Conservation (phyloP, 2,113 vertebrate species). For the Dinomys branickii region DNA sequence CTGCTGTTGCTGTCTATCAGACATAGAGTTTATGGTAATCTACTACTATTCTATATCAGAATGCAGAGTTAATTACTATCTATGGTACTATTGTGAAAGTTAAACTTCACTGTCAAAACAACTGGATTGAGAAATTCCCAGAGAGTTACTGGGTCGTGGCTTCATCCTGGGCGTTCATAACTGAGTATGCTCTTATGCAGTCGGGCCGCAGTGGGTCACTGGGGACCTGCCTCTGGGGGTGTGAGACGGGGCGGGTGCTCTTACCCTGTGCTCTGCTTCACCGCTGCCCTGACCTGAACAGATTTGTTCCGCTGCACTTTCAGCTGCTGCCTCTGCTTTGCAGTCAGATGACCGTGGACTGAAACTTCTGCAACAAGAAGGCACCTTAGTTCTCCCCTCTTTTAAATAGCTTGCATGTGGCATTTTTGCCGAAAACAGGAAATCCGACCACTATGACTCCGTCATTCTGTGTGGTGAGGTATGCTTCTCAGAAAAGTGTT, state of each 20-base stretch:
- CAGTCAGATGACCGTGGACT: neutral
- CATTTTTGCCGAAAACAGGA: too few relatives aligned
- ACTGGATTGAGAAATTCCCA: neutral
- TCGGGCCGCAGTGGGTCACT: neutral
- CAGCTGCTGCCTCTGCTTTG: too few relatives aligned
- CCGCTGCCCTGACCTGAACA: too few relatives aligned
- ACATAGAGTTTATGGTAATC: neutral
- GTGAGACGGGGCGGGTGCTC: accelerated
- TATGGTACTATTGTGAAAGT: neutral
- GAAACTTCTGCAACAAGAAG: neutral
- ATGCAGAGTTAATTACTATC: neutral
- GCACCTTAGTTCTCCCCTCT: neutral
- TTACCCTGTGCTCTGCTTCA: neutral
- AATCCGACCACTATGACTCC: neutral
- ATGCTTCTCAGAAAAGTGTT: neutral
- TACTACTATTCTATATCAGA: neutral
- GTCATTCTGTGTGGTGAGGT: neutral
- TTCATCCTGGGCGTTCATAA: neutral
- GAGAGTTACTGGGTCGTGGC: neutral
- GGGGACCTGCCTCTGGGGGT: neutral
- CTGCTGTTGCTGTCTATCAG: neutral
- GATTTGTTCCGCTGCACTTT: neutral
- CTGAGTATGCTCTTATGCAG: neutral
- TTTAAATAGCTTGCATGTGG: neutral
- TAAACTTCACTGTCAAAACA: neutral